These are phyloP conservation scores for Pagetopsis macropterus DNA, from an alignment of 2,797 vertebrate genomes.

Conservation along the genomic window DNA sequence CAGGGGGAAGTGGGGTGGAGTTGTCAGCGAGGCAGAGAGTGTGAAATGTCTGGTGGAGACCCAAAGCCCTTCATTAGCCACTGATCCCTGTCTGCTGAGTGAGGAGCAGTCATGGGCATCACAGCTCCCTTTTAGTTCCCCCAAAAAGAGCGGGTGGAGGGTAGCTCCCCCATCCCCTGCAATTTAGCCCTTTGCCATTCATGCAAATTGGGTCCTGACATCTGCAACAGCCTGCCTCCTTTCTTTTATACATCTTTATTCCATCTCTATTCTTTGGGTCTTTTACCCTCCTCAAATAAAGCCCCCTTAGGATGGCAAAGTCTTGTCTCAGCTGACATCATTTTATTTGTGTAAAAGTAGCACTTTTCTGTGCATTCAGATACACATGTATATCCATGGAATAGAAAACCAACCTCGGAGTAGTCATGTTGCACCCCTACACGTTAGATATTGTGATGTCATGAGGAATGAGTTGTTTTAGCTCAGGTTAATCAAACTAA, in stretches of 20 bases:
- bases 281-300: slow-evolving; percentile 60
- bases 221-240: slow-evolving; percentile 80
- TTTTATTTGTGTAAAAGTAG: slow-evolving; percentile 40
- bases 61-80: slow-evolving; percentile 83
- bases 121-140: slow-evolving; percentile 73
- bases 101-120: slow-evolving; percentile 82
- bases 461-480: slow-evolving; percentile 79
- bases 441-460: slow-evolving; percentile 70
- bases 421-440: slow-evolving; percentile 56
- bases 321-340: slow-evolving; percentile 44
- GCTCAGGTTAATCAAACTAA: slow-evolving; percentile 74
- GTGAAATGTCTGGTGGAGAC: slow-evolving; percentile 84
- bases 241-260: slow-evolving; percentile 82
- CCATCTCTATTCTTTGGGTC: slow-evolving; percentile 67
- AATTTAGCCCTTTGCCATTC: slow-evolving; percentile 84
- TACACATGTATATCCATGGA: background rate
- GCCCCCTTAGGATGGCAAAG: slow-evolving; percentile 43
- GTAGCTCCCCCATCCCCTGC: slow-evolving; percentile 79
- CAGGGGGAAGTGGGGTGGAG: slow-evolving; percentile 80
- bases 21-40: slow-evolving; percentile 82
- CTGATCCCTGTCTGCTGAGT: slow-evolving; percentile 82
- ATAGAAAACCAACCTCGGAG: slow-evolving; percentile 20
- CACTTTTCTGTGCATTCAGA: slow-evolving; percentile 16
- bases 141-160: slow-evolving; percentile 63
- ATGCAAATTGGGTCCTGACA: slow-evolving; percentile 86